Base-by-base conservation (phyloP, 2,113 vertebrate genomes). In the Nycticorax nycticorax region DNA sequence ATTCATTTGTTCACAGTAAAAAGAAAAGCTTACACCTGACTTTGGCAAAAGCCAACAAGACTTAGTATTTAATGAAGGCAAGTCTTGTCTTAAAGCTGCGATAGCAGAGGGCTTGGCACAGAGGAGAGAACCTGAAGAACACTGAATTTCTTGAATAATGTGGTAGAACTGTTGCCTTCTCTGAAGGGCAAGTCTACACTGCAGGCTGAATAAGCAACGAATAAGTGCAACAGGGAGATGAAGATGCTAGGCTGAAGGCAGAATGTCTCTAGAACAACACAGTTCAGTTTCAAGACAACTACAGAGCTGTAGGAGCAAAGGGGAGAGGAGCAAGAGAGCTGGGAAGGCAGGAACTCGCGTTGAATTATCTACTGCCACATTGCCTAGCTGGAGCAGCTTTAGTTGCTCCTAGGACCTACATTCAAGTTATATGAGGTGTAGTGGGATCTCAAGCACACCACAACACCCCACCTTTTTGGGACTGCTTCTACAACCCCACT, bases 401-500 rank as follows among this genome's bases (percentile, higher is more conserved):
- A 53, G 11, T 3, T 41, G 37, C 72, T 83, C 57, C 35, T 12
- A 7, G 47, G 62, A 21, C 4, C 41, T 27, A 26, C 32, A 17
- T 13, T 22, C 20, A 50, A 52, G 8, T 1, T 8, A 37, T 5
- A 28, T 0, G 0, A 43, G 20, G 47, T 32, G 41, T 3, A n/a
- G 35, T 2, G 4, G 45, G 27, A 53, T 66, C 56, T 1, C 73
- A 67, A 45, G 20, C 32, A 63, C 67, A 50, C 19, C 32, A 45
- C 32, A 3, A 3, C n/a, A 55, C 56, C 0, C 18, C 9, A 6
- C 43, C 53, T 47, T 60, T 27, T 55, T 87, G 30, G 48, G 45
- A 39, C 72, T 13, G 33, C 32, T 74, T 35, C 85, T 73, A 9
- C 10, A 17, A 26, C n/a, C 52, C 20, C 33, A 12, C 26, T 5